Evolutionary conservation across 2,888 invertebrate species (phyloP), one percentile per base, ranked within the genome.

Genomic region (Lasiommata megera): DNA sequence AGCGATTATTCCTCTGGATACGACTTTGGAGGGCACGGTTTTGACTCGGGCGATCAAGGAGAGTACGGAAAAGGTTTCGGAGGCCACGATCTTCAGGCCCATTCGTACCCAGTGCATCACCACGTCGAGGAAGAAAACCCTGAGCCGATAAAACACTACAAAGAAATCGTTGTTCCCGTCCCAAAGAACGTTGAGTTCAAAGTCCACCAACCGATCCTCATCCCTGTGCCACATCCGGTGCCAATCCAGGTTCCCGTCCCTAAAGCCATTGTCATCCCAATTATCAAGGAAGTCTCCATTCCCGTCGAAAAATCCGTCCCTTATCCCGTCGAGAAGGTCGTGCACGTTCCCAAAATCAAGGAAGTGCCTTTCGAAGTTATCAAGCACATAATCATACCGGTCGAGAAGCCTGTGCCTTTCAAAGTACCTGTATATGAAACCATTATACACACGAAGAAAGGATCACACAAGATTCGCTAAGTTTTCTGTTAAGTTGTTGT

Each of bases 231-330:
- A 0, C 94, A 94, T 63, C 94, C 94, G 0, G 93, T 94, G 23
- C 94, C 94, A 0, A 94, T 94, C 1, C 93, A 93, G 34, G 87
- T 94, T 0, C 94, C 94, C 0, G 93, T 95, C 0, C 92, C 94
- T 0, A 94, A 93, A 66, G 94, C 94, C 0, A 90, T 94, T 0
- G 93, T 94, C 0, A 93, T 94, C 0, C 94, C 94, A 0, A 91
- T 94, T 3, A 86, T 94, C 31, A 94, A 94, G 72, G 94, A 94
- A 65, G 91, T 95, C 1, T 92, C 93, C 0, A 92, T 94, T 23
- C 94, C 94, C 0, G 93, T 95, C 0, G 94, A 95, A 68, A 95
- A 94, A 72, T 94, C 94, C 18, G 94, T 94, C 3, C 94, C 94
- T 0, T 94, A 94, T 70, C 93, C 94, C 0, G 94, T 95, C 0